Base-by-base conservation (phyloP, 2,888 invertebrate species). In the Chloromyia formosa region DNA sequence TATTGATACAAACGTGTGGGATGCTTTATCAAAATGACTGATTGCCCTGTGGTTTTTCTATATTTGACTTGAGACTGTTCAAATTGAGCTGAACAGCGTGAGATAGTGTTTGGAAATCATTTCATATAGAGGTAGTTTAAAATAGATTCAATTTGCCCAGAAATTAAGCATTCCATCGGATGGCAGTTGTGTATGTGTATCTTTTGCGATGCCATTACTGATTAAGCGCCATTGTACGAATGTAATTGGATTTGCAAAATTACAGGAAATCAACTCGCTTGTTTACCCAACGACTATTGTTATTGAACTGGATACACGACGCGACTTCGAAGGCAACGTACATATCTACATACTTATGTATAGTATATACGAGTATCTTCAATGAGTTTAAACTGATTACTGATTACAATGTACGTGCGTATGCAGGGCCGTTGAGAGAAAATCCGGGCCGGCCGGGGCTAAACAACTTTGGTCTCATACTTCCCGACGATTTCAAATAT, bases 11-110 rank as follows among this genome's bases (percentile, higher is more conserved):
- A 22, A 23, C 23, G 60, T 23, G 60, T 60, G 60, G 60, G 60
- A 60, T 23, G 60, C 14, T 60, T 60, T 60, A 60, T 60, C 60
- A 60, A 60, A 60, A 60, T 60, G 60, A 60, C 60, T 60, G 60
- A 60, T 60, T 60, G 60, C 20, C 23, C 60, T 60, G 60, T 23
- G 60, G 60, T 23, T 20, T 23, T 60, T 60, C 20, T 60, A 12
- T n/a, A 49, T 49, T 49, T 49, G 49, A 42, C 5, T 42, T 42
- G 42, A 42, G 12, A n/a, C n/a, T 35, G 7, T 35, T 4, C 27
- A 7, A 35, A 35, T 35, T 35, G 27, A 7, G 27, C 27, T 35
- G 27, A 35, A 35, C 27, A 35, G 12, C 1, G 49, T n/a, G 10
- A 42, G 42, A 42, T 12, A 42, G 42, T 49, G 10, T 49, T n/a